Conservation (phyloP, 2,888 invertebrate species). For the Podabrus alpinus region DNA sequence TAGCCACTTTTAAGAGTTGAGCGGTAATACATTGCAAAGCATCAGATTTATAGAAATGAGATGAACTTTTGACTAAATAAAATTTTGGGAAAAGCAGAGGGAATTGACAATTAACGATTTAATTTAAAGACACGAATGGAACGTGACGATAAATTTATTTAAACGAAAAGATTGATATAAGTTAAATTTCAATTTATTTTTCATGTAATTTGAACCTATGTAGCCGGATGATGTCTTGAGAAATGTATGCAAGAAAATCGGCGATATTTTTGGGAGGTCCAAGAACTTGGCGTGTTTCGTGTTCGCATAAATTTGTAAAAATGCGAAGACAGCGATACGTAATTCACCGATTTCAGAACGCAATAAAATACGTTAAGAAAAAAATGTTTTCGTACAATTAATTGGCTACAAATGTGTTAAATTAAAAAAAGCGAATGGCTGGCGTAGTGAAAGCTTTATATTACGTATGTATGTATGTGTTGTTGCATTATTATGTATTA, state of each 20-base stretch:
- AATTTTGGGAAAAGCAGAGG: background rate
- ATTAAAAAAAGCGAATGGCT: background rate
- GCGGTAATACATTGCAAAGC: constrained; percentile 38
- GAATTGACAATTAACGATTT: background rate
- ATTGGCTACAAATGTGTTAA: background rate
- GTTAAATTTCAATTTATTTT: constrained; percentile 15
- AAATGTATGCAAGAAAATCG: constrained; percentile 27
- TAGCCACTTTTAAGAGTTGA: constrained; percentile 41
- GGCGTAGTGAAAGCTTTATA: background rate
- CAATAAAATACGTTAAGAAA: background rate
- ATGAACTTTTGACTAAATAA: constrained; percentile 5
- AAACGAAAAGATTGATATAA: background rate
- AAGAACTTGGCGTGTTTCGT: constrained; percentile 25
- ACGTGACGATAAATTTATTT: constrained; percentile 6
- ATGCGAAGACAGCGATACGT: constrained; percentile 9
- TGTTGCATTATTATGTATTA: constrained; percentile 10
- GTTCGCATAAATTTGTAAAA: constrained; percentile 33
- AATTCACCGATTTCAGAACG: background rate
- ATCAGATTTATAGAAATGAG: constrained; percentile 31
- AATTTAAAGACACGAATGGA: background rate
- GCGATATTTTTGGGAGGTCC: constrained; percentile 30
- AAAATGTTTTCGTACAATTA: background rate
- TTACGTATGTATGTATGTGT: background rate
- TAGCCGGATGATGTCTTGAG: constrained; percentile 18
- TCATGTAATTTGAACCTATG: constrained; percentile 22